These are phyloP conservation scores for Crotalus tigris DNA, from an alignment of 2,113 vertebrate species.

Conservation along the genomic window DNA sequence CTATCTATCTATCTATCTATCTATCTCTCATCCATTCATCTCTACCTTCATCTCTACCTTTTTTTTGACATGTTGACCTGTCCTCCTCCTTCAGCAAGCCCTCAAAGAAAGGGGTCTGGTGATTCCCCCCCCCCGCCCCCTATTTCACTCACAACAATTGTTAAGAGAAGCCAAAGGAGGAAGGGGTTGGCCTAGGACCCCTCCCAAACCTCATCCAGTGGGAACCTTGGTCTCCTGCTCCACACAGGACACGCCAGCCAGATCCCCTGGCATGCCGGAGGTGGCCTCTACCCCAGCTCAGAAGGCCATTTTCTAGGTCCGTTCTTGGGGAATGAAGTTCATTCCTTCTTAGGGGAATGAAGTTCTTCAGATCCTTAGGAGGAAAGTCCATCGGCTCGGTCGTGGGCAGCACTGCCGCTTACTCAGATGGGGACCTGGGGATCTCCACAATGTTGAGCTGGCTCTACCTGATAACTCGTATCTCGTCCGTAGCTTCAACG, in stretches of 20 bases:
- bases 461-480: background rate
- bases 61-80: background rate
- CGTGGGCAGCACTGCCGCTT: background rate
- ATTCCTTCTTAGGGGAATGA: no score
- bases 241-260: background rate
- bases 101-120: background rate
- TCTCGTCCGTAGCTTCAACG: slow-evolving; percentile 76
- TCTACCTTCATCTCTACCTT: no score
- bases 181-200: background rate
- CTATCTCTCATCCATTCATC: no score
- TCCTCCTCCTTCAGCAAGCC: background rate
- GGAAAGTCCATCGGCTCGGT: background rate
- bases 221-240: background rate
- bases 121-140: background rate
- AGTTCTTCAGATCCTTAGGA: background rate
- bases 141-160: background rate
- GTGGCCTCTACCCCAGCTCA: background rate
- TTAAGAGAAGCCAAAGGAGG: background rate
- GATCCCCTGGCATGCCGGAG: no score
- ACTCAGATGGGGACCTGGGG: no score
- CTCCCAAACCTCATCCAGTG: background rate
- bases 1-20: no score
- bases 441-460: background rate
- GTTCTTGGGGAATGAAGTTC: background rate
- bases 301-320: background rate